A percentile compares a stretch with the other conserved stretches of the same genome.
phyloP scores from a whole-genome alignment of 1,140 invertebrate genomes.

The Brachionus angularis region DNA sequence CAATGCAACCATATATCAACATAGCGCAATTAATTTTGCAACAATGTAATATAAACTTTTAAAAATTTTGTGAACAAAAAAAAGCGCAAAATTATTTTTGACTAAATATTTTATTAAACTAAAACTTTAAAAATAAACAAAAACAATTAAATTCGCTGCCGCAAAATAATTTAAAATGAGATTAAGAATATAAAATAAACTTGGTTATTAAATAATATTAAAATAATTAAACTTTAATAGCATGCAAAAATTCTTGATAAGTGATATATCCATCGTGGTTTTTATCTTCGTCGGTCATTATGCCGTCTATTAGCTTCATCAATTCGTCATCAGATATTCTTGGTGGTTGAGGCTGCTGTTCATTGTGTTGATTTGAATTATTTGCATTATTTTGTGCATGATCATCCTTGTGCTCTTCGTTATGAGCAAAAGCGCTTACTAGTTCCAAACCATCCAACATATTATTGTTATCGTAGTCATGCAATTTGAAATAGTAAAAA shows the following conservation, averaged over 20 bases:
- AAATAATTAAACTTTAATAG: slow-evolving; percentile 32
- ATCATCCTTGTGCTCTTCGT: neutral
- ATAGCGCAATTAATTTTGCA: too few species aligned
- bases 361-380: too few species aligned
- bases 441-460: slow-evolving; percentile 40
- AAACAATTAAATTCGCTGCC: too few species aligned
- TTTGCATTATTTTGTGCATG: too few species aligned
- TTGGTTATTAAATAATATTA: neutral
- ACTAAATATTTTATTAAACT: too few species aligned
- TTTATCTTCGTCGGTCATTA: slow-evolving; percentile 44
- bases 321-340: slow-evolving; percentile 31
- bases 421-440: slow-evolving; percentile 39
- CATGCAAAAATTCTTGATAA: slow-evolving; percentile 40
- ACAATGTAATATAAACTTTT: too few species aligned
- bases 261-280: slow-evolving; percentile 42
- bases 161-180: too few species aligned
- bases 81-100: too few species aligned
- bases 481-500: slow-evolving; percentile 45
- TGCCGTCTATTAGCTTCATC: slow-evolving; percentile 23
- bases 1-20: too few species aligned
- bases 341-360: neutral
- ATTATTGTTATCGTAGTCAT: slow-evolving; percentile 43
- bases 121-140: too few species aligned
- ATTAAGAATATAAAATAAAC: too few species aligned
- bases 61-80: too few species aligned